Conservation (phyloP, 2,113 vertebrate genomes). For the Leptobrachium ailaonicum region DNA sequence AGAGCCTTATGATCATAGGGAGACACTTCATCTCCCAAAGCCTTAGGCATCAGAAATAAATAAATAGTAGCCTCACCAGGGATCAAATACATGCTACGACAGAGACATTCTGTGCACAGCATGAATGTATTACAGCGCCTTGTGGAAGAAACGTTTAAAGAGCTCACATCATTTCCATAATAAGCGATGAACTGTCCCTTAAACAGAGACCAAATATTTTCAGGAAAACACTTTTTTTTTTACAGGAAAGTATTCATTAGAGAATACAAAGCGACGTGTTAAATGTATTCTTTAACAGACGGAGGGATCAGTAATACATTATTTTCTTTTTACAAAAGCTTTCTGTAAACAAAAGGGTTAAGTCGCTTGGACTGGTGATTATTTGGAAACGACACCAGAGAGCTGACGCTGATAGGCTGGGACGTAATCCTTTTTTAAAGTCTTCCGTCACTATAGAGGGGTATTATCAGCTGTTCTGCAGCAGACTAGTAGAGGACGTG, state of each 20-base stretch:
- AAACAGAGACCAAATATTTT: neutral
- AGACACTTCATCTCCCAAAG: too few relatives aligned
- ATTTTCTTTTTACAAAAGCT: neutral
- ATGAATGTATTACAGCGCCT: too few relatives aligned
- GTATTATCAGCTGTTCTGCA: slow-evolving; percentile 35
- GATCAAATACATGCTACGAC: too few relatives aligned
- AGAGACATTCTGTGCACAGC: too few relatives aligned
- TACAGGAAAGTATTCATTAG: too few relatives aligned
- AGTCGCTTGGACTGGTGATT: slow-evolving; percentile 19
- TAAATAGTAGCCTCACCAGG: too few relatives aligned
- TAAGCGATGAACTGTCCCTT: neutral
- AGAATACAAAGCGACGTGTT: neutral
- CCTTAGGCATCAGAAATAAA: too few relatives aligned
- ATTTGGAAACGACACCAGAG: slow-evolving; percentile 21
- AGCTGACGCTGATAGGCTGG: slow-evolving; percentile 35
- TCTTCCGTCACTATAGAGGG: slow-evolving; percentile 33
- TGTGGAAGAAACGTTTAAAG: neutral
- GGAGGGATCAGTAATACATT: neutral
- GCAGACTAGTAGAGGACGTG: slow-evolving; percentile 30
- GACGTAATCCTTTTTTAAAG: slow-evolving; percentile 46
- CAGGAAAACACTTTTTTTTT: neutral
- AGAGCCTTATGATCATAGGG: too few relatives aligned
- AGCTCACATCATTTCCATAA: neutral
- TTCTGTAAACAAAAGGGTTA: slow-evolving; percentile 13
- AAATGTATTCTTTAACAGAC: neutral